phyloP scores from a whole-genome alignment of 2,113 vertebrate genomes.

The Pipa parva region DNA sequence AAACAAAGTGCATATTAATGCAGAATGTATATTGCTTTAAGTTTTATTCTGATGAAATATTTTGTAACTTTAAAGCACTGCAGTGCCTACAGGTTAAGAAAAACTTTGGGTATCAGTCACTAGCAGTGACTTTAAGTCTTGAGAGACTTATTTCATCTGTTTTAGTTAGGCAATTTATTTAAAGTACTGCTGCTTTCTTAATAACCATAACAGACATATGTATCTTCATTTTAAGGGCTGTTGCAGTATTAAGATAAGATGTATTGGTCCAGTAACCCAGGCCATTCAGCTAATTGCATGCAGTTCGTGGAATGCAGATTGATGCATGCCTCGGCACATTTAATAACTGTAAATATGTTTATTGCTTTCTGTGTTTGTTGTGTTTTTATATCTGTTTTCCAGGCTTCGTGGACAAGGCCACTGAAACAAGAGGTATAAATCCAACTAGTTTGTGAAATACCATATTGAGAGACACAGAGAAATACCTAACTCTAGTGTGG shows the following conservation, averaged over 20 bases:
- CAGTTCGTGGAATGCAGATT: slow-evolving; percentile 51
- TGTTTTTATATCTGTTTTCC: slow-evolving; percentile 89
- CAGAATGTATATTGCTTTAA: no score
- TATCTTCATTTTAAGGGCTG: no score
- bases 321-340: slow-evolving; percentile 42
- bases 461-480: slow-evolving; percentile 15
- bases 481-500: slow-evolving; percentile 31
- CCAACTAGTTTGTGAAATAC: slow-evolving; percentile 47
- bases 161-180: no score
- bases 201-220: no score
- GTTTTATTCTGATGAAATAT: no score
- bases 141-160: no score
- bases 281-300: slow-evolving; percentile 59
- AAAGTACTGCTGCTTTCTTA: slow-evolving; percentile 32
- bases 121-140: no score
- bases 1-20: no score
- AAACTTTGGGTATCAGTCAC: no score
- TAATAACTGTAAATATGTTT: slow-evolving; percentile 48
- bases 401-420: slow-evolving; percentile 98
- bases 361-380: slow-evolving; percentile 70
- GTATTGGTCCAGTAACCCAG: slow-evolving; percentile 29
- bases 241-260: background rate
- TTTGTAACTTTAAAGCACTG: no score
- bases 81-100: no score
- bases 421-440: slow-evolving; percentile 96